A percentile compares a stretch with the other conserved stretches of the same genome.
Evolutionary conservation across 2,888 invertebrate species (phyloP).

Genomic region (Chrysolina haemoptera): DNA sequence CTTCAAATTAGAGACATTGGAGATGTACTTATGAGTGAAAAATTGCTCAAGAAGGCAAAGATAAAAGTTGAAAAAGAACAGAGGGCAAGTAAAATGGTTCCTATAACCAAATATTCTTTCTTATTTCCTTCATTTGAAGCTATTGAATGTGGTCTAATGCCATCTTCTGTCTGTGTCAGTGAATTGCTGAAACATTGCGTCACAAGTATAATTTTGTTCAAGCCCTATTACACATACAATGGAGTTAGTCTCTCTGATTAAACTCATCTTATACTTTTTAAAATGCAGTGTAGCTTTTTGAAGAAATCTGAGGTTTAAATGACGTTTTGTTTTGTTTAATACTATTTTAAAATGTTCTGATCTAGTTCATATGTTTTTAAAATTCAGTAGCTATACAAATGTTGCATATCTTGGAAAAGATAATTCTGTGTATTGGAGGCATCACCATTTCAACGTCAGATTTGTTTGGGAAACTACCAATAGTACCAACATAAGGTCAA

Average conservation of each 20-base stretch:
- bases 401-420: no score
- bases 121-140: conserved; percentile 45
- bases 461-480: no score
- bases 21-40: conserved; percentile 39
- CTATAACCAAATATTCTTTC: conserved; percentile 41
- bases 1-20: conserved; percentile 31
- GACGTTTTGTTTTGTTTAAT: no score
- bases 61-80: neutral
- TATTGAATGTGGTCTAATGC: conserved; percentile 42
- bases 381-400: no score
- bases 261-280: neutral
- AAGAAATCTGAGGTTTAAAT: no score
- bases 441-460: no score
- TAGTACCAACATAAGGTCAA: no score
- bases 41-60: conserved; percentile 36
- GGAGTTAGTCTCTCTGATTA: conserved; percentile 29
- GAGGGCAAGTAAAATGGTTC: conserved; percentile 28
- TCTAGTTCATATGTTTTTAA: no score
- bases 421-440: no score
- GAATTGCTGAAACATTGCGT: conserved; percentile 39
- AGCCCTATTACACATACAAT: conserved; percentile 34
- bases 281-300: no score
- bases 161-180: conserved; percentile 30
- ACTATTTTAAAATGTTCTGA: no score
- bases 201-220: conserved; percentile 36